Percentiles rank a stretch among this genome's conserved stretches.
Conservation (phyloP, 2,797 vertebrate genomes). For the Premnoplex brunnescens region DNA sequence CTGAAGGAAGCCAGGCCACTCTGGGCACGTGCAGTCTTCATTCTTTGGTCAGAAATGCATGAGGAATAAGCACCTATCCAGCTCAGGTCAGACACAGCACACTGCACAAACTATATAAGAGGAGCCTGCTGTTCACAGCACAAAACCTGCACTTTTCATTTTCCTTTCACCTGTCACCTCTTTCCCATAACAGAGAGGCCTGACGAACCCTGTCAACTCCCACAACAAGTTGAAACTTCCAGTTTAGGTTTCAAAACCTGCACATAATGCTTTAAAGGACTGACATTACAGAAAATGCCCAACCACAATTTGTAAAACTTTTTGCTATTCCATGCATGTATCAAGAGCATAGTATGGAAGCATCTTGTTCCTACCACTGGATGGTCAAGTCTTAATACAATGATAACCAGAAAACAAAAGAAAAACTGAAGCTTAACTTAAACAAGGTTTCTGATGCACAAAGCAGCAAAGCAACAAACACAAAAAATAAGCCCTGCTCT, state of each 20-base stretch:
- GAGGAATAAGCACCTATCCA: accelerated
- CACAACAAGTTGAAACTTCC: neutral
- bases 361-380: neutral
- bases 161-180: neutral
- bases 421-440: neutral
- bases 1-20: neutral
- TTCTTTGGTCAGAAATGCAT: neutral
- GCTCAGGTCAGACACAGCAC: neutral
- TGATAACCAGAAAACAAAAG: neutral
- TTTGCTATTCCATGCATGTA: neutral
- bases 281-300: neutral
- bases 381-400: neutral
- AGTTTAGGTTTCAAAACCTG: neutral
- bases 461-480: neutral
- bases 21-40: too few species aligned
- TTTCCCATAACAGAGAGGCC: neutral
- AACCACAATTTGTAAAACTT: neutral
- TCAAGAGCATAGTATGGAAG: neutral
- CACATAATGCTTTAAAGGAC: neutral
- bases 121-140: neutral
- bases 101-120: neutral
- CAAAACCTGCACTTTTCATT: neutral
- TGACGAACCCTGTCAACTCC: neutral
- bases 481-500: neutral
- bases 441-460: neutral